Conservation (phyloP, 2,797 vertebrate species). For the Spinus pinus region DNA sequence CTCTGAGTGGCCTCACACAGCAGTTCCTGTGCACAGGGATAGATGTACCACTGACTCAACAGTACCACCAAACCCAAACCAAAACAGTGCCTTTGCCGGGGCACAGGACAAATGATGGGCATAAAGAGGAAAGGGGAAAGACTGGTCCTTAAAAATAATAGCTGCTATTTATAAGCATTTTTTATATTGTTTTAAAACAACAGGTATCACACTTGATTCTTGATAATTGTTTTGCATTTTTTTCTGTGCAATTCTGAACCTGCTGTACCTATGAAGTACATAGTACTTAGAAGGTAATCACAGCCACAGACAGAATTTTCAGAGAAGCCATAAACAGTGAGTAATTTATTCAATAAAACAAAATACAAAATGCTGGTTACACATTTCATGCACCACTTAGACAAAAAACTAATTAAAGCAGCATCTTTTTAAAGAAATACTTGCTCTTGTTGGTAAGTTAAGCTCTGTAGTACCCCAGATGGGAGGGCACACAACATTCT, state of each 20-base stretch:
- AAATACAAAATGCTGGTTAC: neutral
- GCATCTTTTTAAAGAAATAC: neutral
- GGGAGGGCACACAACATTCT: neutral
- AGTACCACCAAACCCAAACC: neutral
- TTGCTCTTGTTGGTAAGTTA: neutral
- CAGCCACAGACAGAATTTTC: neutral
- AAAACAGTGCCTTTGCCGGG: neutral
- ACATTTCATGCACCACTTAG: neutral
- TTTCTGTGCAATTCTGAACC: neutral
- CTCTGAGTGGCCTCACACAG: neutral
- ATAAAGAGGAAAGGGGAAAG: neutral
- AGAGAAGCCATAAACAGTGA: neutral
- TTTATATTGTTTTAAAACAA: neutral
- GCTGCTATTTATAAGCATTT: neutral
- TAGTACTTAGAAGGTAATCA: neutral
- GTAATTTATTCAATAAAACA: neutral
- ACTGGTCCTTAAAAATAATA: neutral
- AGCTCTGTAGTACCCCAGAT: neutral
- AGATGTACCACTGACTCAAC: neutral
- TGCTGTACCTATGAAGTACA: neutral
- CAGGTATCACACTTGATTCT: neutral
- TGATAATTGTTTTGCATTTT: neutral
- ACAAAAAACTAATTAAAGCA: neutral
- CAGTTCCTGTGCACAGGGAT: neutral
- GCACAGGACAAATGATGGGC: neutral